phyloP scores from a whole-genome alignment of 2,888 invertebrate species.

The Sminthurides aquaticus region DNA sequence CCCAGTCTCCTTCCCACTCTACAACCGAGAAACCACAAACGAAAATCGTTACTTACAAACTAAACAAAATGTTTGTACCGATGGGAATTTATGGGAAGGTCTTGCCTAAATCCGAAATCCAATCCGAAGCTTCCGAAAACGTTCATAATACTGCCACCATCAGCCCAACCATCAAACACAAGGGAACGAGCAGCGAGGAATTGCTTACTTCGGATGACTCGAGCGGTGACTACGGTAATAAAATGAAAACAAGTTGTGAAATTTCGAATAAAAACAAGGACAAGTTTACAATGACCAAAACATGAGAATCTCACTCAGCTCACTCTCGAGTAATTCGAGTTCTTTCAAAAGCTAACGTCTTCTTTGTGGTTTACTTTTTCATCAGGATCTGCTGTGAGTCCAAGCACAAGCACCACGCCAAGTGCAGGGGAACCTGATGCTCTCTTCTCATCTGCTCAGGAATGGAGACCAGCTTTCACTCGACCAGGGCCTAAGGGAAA shows the following conservation, averaged over 20 bases:
- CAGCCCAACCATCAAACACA: constrained; percentile 14
- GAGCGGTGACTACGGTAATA: constrained; percentile 11
- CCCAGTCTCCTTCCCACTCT: constrained; percentile 24
- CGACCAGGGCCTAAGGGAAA: neutral
- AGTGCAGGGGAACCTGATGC: constrained; percentile 5
- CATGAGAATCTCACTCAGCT: too few species aligned
- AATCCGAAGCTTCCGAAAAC: neutral
- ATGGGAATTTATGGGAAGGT: constrained; percentile 40
- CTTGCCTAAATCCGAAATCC: constrained; percentile 25
- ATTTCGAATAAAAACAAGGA: neutral
- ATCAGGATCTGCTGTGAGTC: neutral
- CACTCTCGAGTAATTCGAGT: too few species aligned
- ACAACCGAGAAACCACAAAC: constrained; percentile 24
- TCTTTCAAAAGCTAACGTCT: neutral
- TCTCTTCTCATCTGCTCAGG: neutral
- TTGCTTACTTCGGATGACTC: constrained; percentile 6
- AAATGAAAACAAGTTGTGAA: neutral
- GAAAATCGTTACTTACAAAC: constrained; percentile 32
- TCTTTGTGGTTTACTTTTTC: constrained; percentile 1
- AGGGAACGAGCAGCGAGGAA: constrained; percentile 18
- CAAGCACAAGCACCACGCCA: neutral
- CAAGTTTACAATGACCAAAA: too few species aligned
- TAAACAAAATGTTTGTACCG: constrained; percentile 41
- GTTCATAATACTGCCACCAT: constrained; percentile 3
- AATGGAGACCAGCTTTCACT: constrained; percentile 11